Conservation (phyloP, 2,888 invertebrate genomes). For the Idaea straminata region DNA sequence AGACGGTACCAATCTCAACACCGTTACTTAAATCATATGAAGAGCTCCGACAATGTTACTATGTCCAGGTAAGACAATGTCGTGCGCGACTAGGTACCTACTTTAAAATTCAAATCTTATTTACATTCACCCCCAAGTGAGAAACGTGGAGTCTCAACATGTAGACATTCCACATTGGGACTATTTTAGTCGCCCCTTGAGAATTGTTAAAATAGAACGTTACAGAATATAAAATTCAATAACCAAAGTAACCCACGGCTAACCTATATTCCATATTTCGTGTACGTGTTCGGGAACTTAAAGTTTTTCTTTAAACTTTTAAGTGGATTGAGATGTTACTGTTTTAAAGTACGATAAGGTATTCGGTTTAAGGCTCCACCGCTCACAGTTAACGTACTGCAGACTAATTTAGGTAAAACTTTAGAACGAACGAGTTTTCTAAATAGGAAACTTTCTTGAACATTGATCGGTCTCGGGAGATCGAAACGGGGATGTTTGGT, state of each 20-base stretch:
- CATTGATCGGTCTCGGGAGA: not conserved
- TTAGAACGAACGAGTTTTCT: not conserved
- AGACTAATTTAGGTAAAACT: constrained; percentile 1
- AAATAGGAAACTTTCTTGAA: not conserved
- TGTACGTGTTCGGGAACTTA: constrained; percentile 23
- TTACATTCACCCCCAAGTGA: constrained; percentile 65
- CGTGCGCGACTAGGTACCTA: constrained; percentile 28
- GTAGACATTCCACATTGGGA: constrained; percentile 54
- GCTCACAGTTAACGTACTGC: not conserved
- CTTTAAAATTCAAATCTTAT: constrained; percentile 74
- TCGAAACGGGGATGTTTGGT: not conserved
- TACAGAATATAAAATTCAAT: constrained; percentile 67
- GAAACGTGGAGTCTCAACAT: constrained; percentile 57
- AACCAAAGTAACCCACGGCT: constrained; percentile 38
- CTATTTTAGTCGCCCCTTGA: constrained; percentile 67
- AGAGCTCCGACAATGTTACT: not conserved
- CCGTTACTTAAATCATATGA: no score
- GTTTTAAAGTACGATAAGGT: constrained; percentile 12
- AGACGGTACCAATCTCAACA: no score
- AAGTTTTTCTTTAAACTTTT: constrained; percentile 27
- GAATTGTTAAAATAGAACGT: constrained; percentile 66
- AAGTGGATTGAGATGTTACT: constrained; percentile 30
- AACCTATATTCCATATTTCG: constrained; percentile 38
- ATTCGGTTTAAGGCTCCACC: not conserved
- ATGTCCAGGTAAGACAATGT: not conserved